These are phyloP conservation scores for Apogon hyalosoma DNA, from an alignment of 2,797 vertebrate genomes.

Conservation along the genomic window DNA sequence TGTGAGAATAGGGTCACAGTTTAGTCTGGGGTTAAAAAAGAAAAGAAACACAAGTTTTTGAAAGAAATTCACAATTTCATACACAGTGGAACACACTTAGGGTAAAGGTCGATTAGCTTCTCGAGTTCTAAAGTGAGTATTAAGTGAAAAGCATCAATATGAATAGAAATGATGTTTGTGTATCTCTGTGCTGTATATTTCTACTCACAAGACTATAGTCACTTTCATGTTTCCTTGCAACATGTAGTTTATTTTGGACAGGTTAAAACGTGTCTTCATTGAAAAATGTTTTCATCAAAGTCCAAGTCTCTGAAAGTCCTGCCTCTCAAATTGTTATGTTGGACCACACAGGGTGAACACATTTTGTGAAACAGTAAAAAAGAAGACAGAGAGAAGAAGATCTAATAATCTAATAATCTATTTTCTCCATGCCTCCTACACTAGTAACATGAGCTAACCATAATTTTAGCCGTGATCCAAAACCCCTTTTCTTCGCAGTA, in stretches of 20 bases:
- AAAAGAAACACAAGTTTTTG: constrained; percentile 49
- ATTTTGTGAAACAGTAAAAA: constrained; percentile 34
- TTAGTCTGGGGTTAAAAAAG: constrained; percentile 35
- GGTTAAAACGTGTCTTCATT: background rate
- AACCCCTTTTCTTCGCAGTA: constrained; percentile 35
- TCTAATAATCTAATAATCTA: constrained; percentile 3
- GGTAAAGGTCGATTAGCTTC: constrained; percentile 32
- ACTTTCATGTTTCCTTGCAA: background rate
- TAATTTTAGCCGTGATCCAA: constrained; percentile 39
- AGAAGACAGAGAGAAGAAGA: background rate
- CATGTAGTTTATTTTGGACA: constrained; percentile 5
- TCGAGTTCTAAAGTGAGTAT: constrained; percentile 31
- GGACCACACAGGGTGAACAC: constrained; percentile 3
- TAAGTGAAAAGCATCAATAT: constrained; percentile 5
- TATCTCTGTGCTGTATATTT: background rate
- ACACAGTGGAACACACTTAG: background rate
- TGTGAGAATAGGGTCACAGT: constrained; percentile 61
- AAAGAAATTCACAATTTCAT: constrained; percentile 22
- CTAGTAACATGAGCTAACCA: constrained; percentile 39
- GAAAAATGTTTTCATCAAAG: constrained; percentile 7
- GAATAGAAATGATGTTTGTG: constrained; percentile 14
- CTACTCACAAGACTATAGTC: background rate
- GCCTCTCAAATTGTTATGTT: constrained; percentile 6
- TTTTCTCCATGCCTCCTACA: constrained; percentile 29
- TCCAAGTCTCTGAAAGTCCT: background rate